These are phyloP conservation scores for Lamprotornis superbus DNA, from an alignment of 2,113 vertebrate species.

Conservation along the genomic window DNA sequence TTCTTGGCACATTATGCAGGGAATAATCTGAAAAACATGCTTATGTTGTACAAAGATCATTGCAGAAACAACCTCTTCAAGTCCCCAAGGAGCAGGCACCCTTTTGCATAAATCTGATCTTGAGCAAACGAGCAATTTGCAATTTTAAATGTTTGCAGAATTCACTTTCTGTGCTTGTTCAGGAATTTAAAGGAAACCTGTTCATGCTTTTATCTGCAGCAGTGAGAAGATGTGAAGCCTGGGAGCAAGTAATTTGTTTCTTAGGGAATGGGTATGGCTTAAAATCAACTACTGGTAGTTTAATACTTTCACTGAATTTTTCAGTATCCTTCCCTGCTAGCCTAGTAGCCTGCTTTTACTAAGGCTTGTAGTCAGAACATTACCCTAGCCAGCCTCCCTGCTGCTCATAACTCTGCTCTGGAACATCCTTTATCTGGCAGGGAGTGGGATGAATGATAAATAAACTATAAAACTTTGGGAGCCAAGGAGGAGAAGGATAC, in stretches of 20 bases:
- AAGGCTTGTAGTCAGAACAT: background rate
- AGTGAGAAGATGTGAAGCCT: background rate
- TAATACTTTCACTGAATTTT: background rate
- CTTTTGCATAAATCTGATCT: constrained; percentile 87
- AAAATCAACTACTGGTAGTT: background rate
- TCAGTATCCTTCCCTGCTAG: background rate
- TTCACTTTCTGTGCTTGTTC: constrained; percentile 81
- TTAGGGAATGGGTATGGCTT: background rate
- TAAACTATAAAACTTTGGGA: background rate
- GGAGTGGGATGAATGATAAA: background rate
- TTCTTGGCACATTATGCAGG: constrained; percentile 87
- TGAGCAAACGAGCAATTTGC: constrained; percentile 92
- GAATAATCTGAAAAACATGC: constrained; percentile 92
- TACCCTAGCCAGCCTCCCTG: background rate
- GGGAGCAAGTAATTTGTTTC: background rate
- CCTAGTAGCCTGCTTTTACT: background rate
- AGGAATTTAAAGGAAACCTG: constrained; percentile 77
- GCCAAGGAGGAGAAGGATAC: background rate
- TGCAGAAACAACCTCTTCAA: constrained; percentile 76
- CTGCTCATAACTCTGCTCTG: background rate
- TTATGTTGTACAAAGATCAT: constrained; percentile 85
- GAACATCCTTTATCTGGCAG: background rate
- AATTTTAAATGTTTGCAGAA: constrained; percentile 93
- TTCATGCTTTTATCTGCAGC: background rate
- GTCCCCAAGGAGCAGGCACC: constrained; percentile 77